A percentile compares a stretch with the other conserved stretches of the same genome.
Conservation (phyloP, 2,888 invertebrate genomes). For the Erpobdella octoculata region DNA sequence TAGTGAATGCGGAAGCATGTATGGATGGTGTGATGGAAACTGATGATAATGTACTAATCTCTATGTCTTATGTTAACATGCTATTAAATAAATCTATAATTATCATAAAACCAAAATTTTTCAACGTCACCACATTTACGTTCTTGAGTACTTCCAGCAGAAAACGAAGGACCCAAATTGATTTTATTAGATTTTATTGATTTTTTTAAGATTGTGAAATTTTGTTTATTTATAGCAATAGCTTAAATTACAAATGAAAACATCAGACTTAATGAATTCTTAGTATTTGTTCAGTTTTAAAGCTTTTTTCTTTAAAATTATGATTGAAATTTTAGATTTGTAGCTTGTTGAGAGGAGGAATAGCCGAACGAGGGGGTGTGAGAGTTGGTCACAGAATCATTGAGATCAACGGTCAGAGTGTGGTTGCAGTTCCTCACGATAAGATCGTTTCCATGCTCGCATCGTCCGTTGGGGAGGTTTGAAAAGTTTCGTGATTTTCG, state of each 20-base stretch:
- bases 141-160: too few relatives aligned
- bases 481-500: conserved; percentile 34
- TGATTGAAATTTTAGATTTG: conserved; percentile 77
- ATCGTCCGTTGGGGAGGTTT: conserved; percentile 95
- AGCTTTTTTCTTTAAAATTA: neutral
- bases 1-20: too few relatives aligned
- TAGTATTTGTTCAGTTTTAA: neutral
- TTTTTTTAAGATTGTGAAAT: neutral
- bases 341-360: conserved; percentile 91
- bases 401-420: conserved; percentile 98
- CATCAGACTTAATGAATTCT: neutral
- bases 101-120: too few relatives aligned
- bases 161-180: neutral
- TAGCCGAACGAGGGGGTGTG: conserved; percentile 96
- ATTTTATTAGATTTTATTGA: neutral
- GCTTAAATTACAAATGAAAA: too few relatives aligned
- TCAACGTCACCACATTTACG: too few relatives aligned
- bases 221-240: too few relatives aligned
- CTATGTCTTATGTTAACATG: too few relatives aligned
- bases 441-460: conserved; percentile 97
- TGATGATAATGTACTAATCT: too few relatives aligned
- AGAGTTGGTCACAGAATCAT: conserved; percentile 98
- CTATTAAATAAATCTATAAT: too few relatives aligned
- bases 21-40: too few relatives aligned
- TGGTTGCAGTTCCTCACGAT: conserved; percentile 98